These are phyloP conservation scores for Lutraria lutraria DNA, from an alignment of 2,888 invertebrate species.

Conservation along the genomic window DNA sequence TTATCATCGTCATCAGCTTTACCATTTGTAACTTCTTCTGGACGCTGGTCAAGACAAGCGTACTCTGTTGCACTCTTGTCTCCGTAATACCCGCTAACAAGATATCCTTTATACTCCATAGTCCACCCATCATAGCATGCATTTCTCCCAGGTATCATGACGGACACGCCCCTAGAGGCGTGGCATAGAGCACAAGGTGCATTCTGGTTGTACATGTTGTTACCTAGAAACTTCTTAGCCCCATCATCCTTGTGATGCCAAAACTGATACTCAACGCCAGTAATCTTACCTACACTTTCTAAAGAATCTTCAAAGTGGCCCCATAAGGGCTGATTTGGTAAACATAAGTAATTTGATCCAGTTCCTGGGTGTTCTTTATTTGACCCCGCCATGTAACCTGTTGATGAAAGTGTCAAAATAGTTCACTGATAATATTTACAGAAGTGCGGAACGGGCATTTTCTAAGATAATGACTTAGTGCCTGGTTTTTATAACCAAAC, in stretches of 20 bases:
- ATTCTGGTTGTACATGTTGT: conserved; percentile 37
- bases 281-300: conserved; percentile 25
- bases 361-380: neutral
- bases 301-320: neutral
- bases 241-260: neutral
- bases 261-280: conserved; percentile 28
- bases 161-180: neutral
- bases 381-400: conserved; percentile 41
- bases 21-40: conserved; percentile 16
- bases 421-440: no score
- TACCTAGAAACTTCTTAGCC: conserved; percentile 6
- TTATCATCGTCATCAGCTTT: conserved; percentile 1
- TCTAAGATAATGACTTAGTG: no score
- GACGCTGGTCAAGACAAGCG: conserved; percentile 26
- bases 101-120: conserved; percentile 22
- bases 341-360: conserved; percentile 28
- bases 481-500: no score
- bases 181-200: conserved; percentile 31
- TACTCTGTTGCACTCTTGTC: conserved; percentile 20
- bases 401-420: neutral
- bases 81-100: neutral
- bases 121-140: conserved; percentile 34
- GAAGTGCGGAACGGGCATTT: no score
- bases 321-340: conserved; percentile 19
- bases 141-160: conserved; percentile 35